Evolutionary conservation across 2,888 invertebrate genomes (phyloP), one percentile per base, ranked within the genome.

Genomic region (Lasioglossum marginatum): DNA sequence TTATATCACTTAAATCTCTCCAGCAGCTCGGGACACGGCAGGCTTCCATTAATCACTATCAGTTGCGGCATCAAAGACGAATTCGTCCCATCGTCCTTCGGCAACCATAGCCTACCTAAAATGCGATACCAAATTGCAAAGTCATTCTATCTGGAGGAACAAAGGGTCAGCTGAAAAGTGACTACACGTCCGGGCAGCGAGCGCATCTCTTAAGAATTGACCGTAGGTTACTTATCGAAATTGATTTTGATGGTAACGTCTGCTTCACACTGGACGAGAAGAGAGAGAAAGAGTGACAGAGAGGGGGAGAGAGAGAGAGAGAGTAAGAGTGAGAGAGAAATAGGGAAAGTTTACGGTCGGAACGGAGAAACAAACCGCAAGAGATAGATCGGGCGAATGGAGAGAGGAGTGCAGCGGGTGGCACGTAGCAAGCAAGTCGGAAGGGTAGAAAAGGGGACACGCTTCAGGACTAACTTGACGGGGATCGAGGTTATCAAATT

Each of bases 401-500:
- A 14, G 43, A 52, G 19, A 40, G 37, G 73, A 2, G 12, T 0
- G 43, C 27, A 12, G 60, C 2, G 14, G 1, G n/a, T 45, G 14
- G n/a, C 23, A 16, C 34, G 68, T 68, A 37, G 37, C 45, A 23
- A 77, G 71, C 52, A 23, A 52, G 52, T 66, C 8, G 34, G 45
- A 37, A 37, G 48, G 40, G 34, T 14, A 68, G 48, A 60, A 72
- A 70, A 34, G 37, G 6, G 63, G 66, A 82, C 63, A 79, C 63
- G 79, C 48, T 76, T 79, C 68, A 45, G 60, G 72, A 76, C 73
- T 85, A 81, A 82, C 86, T 82, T 82, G 87, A 88, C 88, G 77
- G 79, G 73, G 87, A 85, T 85, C 87, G 70, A 77, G 86, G 89
- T 89, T 93, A 93, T 92, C 89, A 89, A 92, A 93, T 93, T 93